Evolutionary conservation across 2,113 vertebrate species (phyloP).

Genomic region (Etheostoma cragini): DNA sequence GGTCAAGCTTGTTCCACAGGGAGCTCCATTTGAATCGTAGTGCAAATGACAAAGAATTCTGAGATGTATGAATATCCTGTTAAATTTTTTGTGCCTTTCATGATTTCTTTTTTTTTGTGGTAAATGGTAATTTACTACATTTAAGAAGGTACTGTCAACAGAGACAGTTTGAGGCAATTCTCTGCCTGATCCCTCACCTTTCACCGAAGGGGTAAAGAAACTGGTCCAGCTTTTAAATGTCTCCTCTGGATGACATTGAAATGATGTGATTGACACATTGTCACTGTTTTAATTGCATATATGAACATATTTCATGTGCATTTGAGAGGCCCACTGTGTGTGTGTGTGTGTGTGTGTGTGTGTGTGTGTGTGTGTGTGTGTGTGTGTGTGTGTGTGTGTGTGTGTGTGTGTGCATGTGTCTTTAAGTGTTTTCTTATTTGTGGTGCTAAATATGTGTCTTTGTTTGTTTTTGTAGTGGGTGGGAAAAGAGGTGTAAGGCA

Average conservation of each 20-base stretch:
- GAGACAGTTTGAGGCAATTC: not conserved
- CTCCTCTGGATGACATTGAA: not conserved
- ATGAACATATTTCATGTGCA: not conserved
- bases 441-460: not conserved
- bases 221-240: constrained; percentile 6
- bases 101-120: constrained; percentile 5
- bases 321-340: not conserved
- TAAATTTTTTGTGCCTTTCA: constrained; percentile 47
- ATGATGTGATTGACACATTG: constrained; percentile 6
- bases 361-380: not conserved
- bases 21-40: constrained; percentile 1
- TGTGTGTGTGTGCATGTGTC: not conserved
- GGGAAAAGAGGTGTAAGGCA: not conserved
- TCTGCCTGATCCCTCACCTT: constrained; percentile 8
- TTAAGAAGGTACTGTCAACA: not conserved
- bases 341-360: not conserved
- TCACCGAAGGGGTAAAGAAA: not conserved
- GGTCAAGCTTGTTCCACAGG: constrained; percentile 12
- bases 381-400: no score
- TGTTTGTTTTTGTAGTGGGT: not conserved
- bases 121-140: constrained; percentile 3
- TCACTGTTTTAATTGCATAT: constrained; percentile 13
- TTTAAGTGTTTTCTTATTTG: not conserved
- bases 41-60: constrained; percentile 32
- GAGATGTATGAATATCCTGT: constrained; percentile 26